phyloP scores from a whole-genome alignment of 2,888 invertebrate genomes.

The Agrypnus murinus region DNA sequence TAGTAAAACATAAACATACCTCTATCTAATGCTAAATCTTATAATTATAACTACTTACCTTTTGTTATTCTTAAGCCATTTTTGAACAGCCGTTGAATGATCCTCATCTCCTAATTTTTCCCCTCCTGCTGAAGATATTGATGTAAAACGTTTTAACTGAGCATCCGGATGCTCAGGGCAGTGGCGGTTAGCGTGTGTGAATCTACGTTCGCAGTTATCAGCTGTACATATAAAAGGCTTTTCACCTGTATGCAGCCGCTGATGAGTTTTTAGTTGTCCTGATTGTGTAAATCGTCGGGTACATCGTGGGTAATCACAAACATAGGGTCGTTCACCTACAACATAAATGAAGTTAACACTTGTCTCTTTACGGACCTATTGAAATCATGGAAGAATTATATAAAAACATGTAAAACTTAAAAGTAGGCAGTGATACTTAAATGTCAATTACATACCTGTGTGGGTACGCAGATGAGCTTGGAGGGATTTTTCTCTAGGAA shows the following conservation, averaged over 20 bases:
- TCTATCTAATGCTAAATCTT: too few relatives aligned
- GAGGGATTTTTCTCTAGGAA: slow-evolving; percentile 84
- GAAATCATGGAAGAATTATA: too few relatives aligned
- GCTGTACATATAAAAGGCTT: slow-evolving; percentile 82
- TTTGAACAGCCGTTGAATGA: slow-evolving; percentile 57
- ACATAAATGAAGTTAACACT: slow-evolving; percentile 5
- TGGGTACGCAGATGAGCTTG: slow-evolving; percentile 81
- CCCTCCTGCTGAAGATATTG: slow-evolving; percentile 64
- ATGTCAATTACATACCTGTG: slow-evolving; percentile 71
- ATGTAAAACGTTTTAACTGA: slow-evolving; percentile 68
- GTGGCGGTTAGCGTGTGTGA: slow-evolving; percentile 85
- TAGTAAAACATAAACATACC: too few relatives aligned
- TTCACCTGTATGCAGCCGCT: slow-evolving; percentile 84
- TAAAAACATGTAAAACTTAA: too few relatives aligned
- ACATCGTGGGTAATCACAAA: slow-evolving; percentile 83
- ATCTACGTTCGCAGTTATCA: slow-evolving; percentile 78
- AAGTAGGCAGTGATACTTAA: too few relatives aligned
- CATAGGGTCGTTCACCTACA: slow-evolving; percentile 82
- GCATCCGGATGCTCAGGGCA: slow-evolving; percentile 82
- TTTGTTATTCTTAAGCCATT: slow-evolving; percentile 72
- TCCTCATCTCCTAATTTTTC: slow-evolving; percentile 66
- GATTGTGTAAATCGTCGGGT: slow-evolving; percentile 83
- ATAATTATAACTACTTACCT: too few relatives aligned
- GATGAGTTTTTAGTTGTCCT: slow-evolving; percentile 85
- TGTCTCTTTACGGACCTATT: background rate